These are phyloP conservation scores for Caranx melampygus DNA, from an alignment of 2,113 vertebrate species.

Conservation along the genomic window DNA sequence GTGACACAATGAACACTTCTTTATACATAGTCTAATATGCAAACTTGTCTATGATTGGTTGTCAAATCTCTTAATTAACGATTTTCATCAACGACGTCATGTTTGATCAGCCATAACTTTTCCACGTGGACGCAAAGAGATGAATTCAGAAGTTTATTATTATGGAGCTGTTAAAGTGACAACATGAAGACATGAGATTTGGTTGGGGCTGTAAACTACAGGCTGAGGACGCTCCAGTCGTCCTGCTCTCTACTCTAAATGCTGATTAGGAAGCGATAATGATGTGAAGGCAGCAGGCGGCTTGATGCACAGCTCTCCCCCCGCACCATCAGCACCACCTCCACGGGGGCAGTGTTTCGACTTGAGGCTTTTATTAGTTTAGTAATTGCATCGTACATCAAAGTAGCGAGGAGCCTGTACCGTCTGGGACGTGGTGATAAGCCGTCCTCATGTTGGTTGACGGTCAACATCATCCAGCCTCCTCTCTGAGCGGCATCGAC, in stretches of 20 bases:
- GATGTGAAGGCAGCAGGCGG: slow-evolving; percentile 58
- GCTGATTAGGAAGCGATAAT: slow-evolving; percentile 73
- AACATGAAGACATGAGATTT: slow-evolving; percentile 11
- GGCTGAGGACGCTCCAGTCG: slow-evolving; percentile 20
- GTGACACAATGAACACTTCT: neutral
- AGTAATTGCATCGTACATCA: slow-evolving; percentile 85
- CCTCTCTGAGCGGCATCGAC: slow-evolving; percentile 19
- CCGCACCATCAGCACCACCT: slow-evolving; percentile 39
- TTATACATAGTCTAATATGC: neutral
- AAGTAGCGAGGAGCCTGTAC: slow-evolving; percentile 68
- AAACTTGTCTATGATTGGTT: slow-evolving; percentile 12
- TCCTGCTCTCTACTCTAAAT: slow-evolving; percentile 26
- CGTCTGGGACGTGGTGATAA: slow-evolving; percentile 80
- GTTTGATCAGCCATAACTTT: slow-evolving; percentile 36
- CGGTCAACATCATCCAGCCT: slow-evolving; percentile 68
- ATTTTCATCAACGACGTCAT: slow-evolving; percentile 25
- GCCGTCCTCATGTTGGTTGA: slow-evolving; percentile 69
- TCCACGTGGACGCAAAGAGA: neutral
- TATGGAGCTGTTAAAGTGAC: neutral
- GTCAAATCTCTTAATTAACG: slow-evolving; percentile 3
- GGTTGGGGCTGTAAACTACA: slow-evolving; percentile 15
- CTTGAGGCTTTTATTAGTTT: slow-evolving; percentile 81
- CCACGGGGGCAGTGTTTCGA: slow-evolving; percentile 65
- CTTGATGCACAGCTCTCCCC: slow-evolving; percentile 46
- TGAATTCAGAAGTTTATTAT: neutral